These are phyloP conservation scores for Gonatopus flavifemur DNA, from an alignment of 1,140 invertebrate species.

Conservation along the genomic window DNA sequence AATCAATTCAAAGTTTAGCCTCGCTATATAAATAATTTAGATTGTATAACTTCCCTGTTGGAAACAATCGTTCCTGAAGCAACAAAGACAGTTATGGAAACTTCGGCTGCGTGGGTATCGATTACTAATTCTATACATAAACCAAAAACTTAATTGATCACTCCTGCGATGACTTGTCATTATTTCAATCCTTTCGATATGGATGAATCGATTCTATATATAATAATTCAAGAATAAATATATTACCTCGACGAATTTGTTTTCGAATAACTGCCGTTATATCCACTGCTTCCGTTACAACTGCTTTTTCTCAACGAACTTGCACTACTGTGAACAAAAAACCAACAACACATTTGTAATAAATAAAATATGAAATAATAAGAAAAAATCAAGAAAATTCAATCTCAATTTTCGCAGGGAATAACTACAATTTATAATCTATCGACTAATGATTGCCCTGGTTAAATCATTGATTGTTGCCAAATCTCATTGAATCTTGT, in stretches of 20 bases:
- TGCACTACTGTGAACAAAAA: constrained; percentile 62
- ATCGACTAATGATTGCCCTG: neutral
- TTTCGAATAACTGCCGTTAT: constrained; percentile 65
- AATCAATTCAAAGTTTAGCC: too few species aligned
- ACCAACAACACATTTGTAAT: too few species aligned
- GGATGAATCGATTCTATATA: neutral
- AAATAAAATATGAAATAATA: neutral
- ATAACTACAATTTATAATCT: too few species aligned
- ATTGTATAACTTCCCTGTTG: too few species aligned
- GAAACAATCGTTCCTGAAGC: too few species aligned
- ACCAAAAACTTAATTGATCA: constrained; percentile 1
- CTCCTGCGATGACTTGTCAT: neutral
- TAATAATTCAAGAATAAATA: neutral
- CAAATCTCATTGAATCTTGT: neutral
- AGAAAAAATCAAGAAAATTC: neutral
- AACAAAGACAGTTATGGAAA: neutral
- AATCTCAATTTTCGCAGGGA: neutral
- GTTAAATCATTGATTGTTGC: neutral
- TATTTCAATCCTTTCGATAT: neutral
- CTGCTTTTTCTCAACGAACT: constrained; percentile 77
- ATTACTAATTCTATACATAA: neutral
- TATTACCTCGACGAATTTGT: constrained; percentile 61
- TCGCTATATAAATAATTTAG: too few species aligned
- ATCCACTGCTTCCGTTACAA: constrained; percentile 76
- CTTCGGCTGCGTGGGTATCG: neutral